phyloP scores from a whole-genome alignment of 2,113 vertebrate genomes.

The Anarhynchus alexandrinus region DNA sequence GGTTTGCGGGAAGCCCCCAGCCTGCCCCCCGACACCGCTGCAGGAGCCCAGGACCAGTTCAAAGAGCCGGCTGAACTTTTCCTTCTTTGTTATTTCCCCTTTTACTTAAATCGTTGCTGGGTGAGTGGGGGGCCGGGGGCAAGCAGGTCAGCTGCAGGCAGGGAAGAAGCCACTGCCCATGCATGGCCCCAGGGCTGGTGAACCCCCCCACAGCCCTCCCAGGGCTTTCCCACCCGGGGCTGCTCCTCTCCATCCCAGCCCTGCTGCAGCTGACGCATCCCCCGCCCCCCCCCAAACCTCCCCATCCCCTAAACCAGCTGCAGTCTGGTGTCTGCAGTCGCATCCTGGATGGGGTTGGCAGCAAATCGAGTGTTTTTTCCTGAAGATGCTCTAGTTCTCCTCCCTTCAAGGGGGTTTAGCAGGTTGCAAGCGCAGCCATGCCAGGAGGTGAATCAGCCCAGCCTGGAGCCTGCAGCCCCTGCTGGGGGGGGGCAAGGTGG shows the following conservation, averaged over 20 bases:
- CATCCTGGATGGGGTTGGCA: not conserved
- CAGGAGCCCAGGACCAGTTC: not conserved
- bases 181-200: not conserved
- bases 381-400: not conserved
- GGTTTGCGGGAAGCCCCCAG: not conserved
- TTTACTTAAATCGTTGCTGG: not conserved
- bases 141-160: not conserved
- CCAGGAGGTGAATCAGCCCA: conserved; percentile 10
- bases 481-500: too few relatives aligned
- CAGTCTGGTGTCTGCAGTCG: not conserved
- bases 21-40: not conserved
- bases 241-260: not conserved
- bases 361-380: not conserved
- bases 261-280: not conserved
- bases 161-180: not conserved
- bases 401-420: not conserved
- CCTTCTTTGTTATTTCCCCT: not conserved
- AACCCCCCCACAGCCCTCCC: not conserved
- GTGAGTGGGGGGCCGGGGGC: fast-evolving
- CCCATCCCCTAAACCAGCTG: not conserved
- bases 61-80: not conserved
- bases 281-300: fast-evolving
- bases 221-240: fast-evolving
- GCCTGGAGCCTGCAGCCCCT: not conserved
- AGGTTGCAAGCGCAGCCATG: not conserved